A percentile compares a stretch with the other conserved stretches of the same genome.
Conservation (phyloP, 1,140 invertebrate species). For the Atta colombica region DNA sequence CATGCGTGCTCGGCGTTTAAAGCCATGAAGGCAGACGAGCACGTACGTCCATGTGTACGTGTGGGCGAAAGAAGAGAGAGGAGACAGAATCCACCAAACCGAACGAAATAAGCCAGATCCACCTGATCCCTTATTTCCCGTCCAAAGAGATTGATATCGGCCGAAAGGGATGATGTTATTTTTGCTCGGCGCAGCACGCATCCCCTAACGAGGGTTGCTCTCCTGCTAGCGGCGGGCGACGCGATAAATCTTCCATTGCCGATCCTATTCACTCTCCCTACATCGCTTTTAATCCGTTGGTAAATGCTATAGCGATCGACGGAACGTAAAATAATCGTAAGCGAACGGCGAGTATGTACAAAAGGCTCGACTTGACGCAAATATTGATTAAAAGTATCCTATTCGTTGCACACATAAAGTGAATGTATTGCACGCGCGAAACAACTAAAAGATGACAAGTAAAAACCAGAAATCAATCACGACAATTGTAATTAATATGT, state of each 20-base stretch:
- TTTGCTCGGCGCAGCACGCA: slow-evolving; percentile 34
- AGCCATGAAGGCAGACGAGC: slow-evolving; percentile 32
- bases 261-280: slow-evolving; percentile 14
- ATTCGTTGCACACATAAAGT: slow-evolving; percentile 18
- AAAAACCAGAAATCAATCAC: slow-evolving; percentile 12
- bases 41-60: slow-evolving; percentile 34
- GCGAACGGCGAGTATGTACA: slow-evolving; percentile 33
- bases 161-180: slow-evolving; percentile 54
- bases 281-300: slow-evolving; percentile 27
- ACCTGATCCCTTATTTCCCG: slow-evolving; percentile 67
- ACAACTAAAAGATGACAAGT: slow-evolving; percentile 2
- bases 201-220: slow-evolving; percentile 45
- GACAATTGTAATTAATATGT: slow-evolving; percentile 8
- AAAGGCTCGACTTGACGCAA: slow-evolving; percentile 21
- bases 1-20: slow-evolving; percentile 44
- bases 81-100: slow-evolving; percentile 13
- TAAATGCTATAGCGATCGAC: slow-evolving; percentile 32
- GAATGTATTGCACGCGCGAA: not conserved
- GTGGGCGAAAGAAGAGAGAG: not conserved
- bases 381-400: slow-evolving; percentile 38
- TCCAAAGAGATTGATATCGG: slow-evolving; percentile 65
- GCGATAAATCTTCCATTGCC: slow-evolving; percentile 63
- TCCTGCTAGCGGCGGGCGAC: slow-evolving; percentile 21
- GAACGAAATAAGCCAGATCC: slow-evolving; percentile 66
- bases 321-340: slow-evolving; percentile 43